phyloP scores from a whole-genome alignment of 1,140 invertebrate species.

The Achroia grisella region DNA sequence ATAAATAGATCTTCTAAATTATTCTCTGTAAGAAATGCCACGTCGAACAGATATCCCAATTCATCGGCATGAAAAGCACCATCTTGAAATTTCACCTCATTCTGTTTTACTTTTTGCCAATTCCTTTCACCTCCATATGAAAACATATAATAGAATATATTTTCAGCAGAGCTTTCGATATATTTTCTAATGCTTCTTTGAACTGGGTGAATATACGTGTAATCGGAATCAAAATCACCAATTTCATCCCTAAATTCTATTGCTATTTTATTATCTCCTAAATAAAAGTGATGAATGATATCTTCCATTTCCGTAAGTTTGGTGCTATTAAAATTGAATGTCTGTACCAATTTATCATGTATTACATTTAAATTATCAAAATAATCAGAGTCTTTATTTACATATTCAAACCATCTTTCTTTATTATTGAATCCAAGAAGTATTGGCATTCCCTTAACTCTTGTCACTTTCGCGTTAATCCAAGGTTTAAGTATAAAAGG shows the following conservation, averaged over 20 bases:
- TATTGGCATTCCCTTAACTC: background rate
- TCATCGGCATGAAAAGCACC: constrained; percentile 26
- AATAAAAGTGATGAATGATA: constrained; percentile 23
- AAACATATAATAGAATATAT: constrained; percentile 31
- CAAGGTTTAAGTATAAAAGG: background rate
- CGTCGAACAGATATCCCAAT: constrained; percentile 25
- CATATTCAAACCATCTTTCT: background rate
- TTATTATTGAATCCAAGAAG: constrained; percentile 6
- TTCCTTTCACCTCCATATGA: constrained; percentile 25
- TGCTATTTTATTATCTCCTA: constrained; percentile 22
- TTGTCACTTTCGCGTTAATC: background rate
- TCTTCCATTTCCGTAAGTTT: constrained; percentile 6
- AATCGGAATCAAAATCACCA: constrained; percentile 26
- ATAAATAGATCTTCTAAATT: constrained; percentile 18
- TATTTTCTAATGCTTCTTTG: constrained; percentile 24
- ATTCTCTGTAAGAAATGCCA: background rate
- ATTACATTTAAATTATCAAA: constrained; percentile 17
- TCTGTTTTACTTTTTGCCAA: background rate
- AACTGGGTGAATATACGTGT: constrained; percentile 26
- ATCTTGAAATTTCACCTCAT: constrained; percentile 8
- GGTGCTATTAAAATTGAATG: constrained; percentile 17
- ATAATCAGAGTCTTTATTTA: constrained; percentile 6
- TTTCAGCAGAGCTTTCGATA: constrained; percentile 18
- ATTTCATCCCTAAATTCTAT: constrained; percentile 11
- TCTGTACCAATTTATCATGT: constrained; percentile 10